These are phyloP conservation scores for Amphimallon solstitiale DNA, from an alignment of 2,888 invertebrate genomes.

Conservation along the genomic window DNA sequence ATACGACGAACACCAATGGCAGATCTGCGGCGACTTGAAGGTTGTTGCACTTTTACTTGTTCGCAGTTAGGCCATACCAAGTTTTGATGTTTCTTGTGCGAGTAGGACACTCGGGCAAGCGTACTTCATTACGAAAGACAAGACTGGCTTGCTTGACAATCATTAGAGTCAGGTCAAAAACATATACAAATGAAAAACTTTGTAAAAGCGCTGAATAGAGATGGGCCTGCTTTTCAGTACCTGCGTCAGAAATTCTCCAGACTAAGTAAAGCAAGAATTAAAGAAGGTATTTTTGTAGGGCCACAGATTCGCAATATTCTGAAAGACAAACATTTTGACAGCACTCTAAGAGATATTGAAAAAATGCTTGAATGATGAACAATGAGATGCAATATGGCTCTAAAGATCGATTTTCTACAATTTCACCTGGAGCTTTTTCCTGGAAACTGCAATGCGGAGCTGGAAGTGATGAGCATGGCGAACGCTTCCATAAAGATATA, in stretches of 20 bases:
- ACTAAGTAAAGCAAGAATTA: neutral
- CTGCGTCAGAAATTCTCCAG: neutral
- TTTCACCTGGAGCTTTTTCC: too few relatives aligned
- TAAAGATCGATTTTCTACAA: too few relatives aligned
- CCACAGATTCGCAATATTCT: too few relatives aligned
- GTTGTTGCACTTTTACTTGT: neutral
- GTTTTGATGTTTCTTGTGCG: slow-evolving; percentile 36
- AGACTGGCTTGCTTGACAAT: slow-evolving; percentile 13
- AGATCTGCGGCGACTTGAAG: neutral
- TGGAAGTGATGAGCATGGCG: too few relatives aligned
- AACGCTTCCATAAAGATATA: too few relatives aligned
- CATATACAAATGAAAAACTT: neutral
- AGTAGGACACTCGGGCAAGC: slow-evolving; percentile 41
- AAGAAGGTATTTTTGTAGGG: too few relatives aligned
- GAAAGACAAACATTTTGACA: too few relatives aligned
- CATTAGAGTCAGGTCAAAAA: slow-evolving; percentile 8
- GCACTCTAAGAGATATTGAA: too few relatives aligned
- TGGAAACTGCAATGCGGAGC: too few relatives aligned
- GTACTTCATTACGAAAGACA: neutral
- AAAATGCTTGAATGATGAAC: too few relatives aligned
- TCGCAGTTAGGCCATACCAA: slow-evolving; percentile 40
- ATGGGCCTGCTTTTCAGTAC: too few relatives aligned
- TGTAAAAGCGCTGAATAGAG: neutral
- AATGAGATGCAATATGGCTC: too few relatives aligned
- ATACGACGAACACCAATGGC: neutral